These are phyloP conservation scores for Oceanodroma leucorhoa DNA, from an alignment of 2,797 vertebrate genomes.

Conservation along the genomic window DNA sequence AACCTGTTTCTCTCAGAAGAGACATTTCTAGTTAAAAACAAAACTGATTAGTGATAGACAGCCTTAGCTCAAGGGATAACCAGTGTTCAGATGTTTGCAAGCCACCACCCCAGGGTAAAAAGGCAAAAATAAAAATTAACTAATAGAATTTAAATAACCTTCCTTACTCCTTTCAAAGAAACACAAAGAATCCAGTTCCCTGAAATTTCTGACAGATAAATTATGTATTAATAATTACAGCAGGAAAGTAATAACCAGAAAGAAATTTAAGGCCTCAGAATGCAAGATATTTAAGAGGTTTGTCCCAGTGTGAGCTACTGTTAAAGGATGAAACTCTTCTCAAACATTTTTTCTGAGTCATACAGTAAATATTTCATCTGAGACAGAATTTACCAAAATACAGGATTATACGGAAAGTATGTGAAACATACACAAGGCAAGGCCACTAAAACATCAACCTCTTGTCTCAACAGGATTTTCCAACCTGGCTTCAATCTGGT, in stretches of 20 bases:
- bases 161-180: not conserved
- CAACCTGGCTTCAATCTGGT: not conserved
- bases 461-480: conserved; percentile 36
- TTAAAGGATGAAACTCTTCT: not conserved
- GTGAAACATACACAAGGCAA: conserved; percentile 18
- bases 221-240: not conserved
- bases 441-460: not conserved
- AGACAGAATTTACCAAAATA: conserved; percentile 37
- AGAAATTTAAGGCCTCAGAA: not conserved
- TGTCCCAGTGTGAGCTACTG: not conserved
- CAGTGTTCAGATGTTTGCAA: not conserved
- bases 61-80: not conserved
- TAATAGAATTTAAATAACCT: not conserved
- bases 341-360: not conserved
- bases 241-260: not conserved
- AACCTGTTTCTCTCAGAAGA: not conserved
- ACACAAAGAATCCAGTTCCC: not conserved
- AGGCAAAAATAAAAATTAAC: not conserved
- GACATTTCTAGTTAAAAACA: not conserved
- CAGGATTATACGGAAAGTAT: conserved; percentile 22
- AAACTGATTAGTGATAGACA: not conserved
- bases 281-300: not conserved
- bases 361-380: not conserved
- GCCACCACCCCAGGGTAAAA: not conserved
- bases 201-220: not conserved